A percentile compares a stretch with the other conserved stretches of the same genome.
These are phyloP conservation scores for Zygothrica quintamaculata DNA, from an alignment of 2,888 invertebrate species.

Conservation along the genomic window DNA sequence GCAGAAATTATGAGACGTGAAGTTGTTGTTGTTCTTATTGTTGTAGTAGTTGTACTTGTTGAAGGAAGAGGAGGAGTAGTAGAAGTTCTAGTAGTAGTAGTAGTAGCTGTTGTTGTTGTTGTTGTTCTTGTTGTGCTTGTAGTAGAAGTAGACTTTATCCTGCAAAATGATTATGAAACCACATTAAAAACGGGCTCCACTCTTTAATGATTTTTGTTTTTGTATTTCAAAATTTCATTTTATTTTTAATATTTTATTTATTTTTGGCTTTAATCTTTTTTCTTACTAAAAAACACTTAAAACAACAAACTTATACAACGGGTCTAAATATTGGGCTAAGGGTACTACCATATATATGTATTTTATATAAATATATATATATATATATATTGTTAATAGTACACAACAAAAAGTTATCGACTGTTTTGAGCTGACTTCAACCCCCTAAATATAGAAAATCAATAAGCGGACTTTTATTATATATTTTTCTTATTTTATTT, in stretches of 20 bases:
- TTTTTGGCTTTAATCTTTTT: conserved; percentile 17
- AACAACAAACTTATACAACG: conserved; percentile 55
- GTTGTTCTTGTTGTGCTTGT: conserved; percentile 80
- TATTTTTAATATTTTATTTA: conserved; percentile 19
- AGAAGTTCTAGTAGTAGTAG: conserved; percentile 79
- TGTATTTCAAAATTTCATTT: conserved; percentile 36
- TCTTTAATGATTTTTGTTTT: conserved; percentile 38
- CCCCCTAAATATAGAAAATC: conserved; percentile 41
- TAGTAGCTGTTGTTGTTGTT: conserved; percentile 78
- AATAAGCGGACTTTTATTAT: conserved; percentile 29
- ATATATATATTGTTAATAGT: conserved; percentile 20
- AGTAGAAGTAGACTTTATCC: conserved; percentile 84
- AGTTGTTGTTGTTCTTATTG: conserved; percentile 74
- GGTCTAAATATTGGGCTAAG: conserved; percentile 2
- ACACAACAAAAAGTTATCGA: conserved; percentile 7
- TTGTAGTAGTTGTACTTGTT: conserved; percentile 70
- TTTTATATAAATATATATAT: too few relatives aligned
- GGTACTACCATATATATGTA: too few relatives aligned
- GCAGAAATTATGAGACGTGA: conserved; percentile 62
- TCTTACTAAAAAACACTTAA: conserved; percentile 39
- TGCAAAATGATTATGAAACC: conserved; percentile 85
- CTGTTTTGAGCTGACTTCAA: conserved; percentile 19
- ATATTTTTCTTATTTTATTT: conserved; percentile 8
- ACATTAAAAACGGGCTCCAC: conserved; percentile 82
- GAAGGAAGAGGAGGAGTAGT: conserved; percentile 82